Evolutionary conservation across 2,888 invertebrate genomes (phyloP).

Genomic region (Leptura quadrifasciata): DNA sequence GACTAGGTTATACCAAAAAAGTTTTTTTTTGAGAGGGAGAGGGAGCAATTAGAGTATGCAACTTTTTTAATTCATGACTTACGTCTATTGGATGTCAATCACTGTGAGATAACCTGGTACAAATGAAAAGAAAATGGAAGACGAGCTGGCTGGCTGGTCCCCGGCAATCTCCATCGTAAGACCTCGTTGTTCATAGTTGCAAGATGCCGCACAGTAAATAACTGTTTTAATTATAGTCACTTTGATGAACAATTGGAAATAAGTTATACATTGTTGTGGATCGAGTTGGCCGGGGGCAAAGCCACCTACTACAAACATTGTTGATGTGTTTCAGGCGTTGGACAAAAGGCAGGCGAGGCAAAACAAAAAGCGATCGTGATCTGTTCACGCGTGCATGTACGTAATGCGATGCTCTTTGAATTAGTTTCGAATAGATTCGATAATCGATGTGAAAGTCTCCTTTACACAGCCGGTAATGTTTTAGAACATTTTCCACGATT

Average conservation of each 20-base stretch:
- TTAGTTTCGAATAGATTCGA: slow-evolving; percentile 66
- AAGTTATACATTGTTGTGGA: slow-evolving; percentile 59
- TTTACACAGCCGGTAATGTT: slow-evolving; percentile 6
- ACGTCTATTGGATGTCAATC: too few relatives aligned
- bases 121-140: background rate
- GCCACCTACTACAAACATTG: slow-evolving; percentile 70
- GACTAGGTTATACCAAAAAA: too few relatives aligned
- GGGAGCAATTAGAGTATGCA: too few relatives aligned
- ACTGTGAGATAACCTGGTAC: background rate
- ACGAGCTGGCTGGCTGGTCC: background rate
- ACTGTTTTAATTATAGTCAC: slow-evolving; percentile 59
- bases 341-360: slow-evolving; percentile 67
- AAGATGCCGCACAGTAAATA: slow-evolving; percentile 42
- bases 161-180: background rate
- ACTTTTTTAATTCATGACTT: too few relatives aligned
- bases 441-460: slow-evolving; percentile 66
- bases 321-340: slow-evolving; percentile 65
- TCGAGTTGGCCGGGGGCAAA: slow-evolving; percentile 60
- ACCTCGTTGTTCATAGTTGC: background rate
- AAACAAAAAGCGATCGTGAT: slow-evolving; percentile 70
- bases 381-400: slow-evolving; percentile 70
- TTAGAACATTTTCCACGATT: slow-evolving; percentile 21
- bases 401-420: slow-evolving; percentile 65
- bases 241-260: slow-evolving; percentile 63
- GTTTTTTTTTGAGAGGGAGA: too few relatives aligned